phyloP scores from a whole-genome alignment of 2,888 invertebrate genomes.

The Pollenia amentaria region DNA sequence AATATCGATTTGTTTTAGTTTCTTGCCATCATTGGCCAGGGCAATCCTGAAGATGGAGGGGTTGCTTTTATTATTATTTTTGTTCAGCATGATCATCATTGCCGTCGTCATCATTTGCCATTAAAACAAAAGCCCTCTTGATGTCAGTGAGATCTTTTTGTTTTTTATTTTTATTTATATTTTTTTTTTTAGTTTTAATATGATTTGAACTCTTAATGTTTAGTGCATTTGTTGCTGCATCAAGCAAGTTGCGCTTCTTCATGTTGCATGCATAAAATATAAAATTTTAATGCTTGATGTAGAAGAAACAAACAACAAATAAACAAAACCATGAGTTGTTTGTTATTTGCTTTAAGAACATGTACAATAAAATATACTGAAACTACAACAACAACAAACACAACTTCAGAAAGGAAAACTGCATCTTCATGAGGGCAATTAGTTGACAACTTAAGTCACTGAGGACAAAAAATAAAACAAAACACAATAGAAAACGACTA shows the following conservation, averaged over 20 bases:
- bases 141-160: slow-evolving; percentile 72
- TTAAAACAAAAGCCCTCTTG: slow-evolving; percentile 69
- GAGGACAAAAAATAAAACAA: slow-evolving; percentile 34
- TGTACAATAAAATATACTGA: slow-evolving; percentile 57
- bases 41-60: slow-evolving; percentile 72
- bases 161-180: too few species aligned
- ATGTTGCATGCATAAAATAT: slow-evolving; percentile 74
- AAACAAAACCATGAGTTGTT: slow-evolving; percentile 63
- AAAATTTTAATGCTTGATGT: slow-evolving; percentile 74
- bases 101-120: slow-evolving; percentile 37
- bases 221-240: slow-evolving; percentile 59
- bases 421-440: slow-evolving; percentile 74
- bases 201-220: slow-evolving; percentile 74
- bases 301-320: slow-evolving; percentile 68
- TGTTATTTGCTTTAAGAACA: slow-evolving; percentile 60
- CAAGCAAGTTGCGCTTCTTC: slow-evolving; percentile 61
- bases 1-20: slow-evolving; percentile 47
- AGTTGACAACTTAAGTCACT: slow-evolving; percentile 74
- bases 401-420: slow-evolving; percentile 56
- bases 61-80: slow-evolving; percentile 52
- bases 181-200: slow-evolving; percentile 33
- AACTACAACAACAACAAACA: slow-evolving; percentile 41
- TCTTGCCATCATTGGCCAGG: slow-evolving; percentile 58
- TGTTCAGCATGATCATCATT: slow-evolving; percentile 41
- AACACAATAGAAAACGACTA: slow-evolving; percentile 60